Evolutionary conservation across 2,888 invertebrate species (phyloP).

Genomic region (Gasteruption jaculator): DNA sequence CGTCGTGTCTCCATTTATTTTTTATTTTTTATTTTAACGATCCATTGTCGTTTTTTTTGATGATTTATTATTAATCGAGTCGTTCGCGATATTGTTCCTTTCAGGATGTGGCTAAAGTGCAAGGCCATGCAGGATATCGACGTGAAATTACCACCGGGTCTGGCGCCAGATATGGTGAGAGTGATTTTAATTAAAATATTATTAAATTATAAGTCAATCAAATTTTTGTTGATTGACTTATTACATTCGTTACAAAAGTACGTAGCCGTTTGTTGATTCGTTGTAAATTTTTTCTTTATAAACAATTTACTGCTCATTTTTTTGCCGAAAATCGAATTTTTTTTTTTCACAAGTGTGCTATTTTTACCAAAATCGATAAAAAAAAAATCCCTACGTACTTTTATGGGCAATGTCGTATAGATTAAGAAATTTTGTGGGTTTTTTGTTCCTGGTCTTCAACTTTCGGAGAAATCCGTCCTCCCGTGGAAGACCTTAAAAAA

Average conservation of each 20-base stretch:
- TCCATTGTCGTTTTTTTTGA: not conserved
- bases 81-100: constrained; percentile 30
- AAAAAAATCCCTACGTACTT: too few species aligned
- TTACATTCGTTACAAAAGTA: constrained; percentile 3
- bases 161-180: constrained; percentile 52
- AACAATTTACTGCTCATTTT: not conserved
- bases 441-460: too few species aligned
- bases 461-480: too few species aligned
- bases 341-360: too few species aligned
- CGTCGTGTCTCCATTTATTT: not conserved
- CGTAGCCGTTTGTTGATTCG: not conserved
- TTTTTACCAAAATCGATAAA: too few species aligned
- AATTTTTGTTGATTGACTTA: constrained; percentile 7
- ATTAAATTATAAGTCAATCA: not conserved
- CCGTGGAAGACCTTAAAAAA: too few species aligned
- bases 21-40: not conserved
- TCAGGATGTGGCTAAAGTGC: constrained; percentile 59
- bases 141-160: constrained; percentile 64
- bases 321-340: too few species aligned
- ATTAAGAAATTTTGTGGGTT: too few species aligned
- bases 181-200: constrained; percentile 4
- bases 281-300: not conserved
- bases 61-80: constrained; percentile 5
- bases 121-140: constrained; percentile 66
- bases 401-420: too few species aligned